Evolutionary conservation across 2,113 vertebrate species (phyloP).

Genomic region (Anas platyrhynchos): DNA sequence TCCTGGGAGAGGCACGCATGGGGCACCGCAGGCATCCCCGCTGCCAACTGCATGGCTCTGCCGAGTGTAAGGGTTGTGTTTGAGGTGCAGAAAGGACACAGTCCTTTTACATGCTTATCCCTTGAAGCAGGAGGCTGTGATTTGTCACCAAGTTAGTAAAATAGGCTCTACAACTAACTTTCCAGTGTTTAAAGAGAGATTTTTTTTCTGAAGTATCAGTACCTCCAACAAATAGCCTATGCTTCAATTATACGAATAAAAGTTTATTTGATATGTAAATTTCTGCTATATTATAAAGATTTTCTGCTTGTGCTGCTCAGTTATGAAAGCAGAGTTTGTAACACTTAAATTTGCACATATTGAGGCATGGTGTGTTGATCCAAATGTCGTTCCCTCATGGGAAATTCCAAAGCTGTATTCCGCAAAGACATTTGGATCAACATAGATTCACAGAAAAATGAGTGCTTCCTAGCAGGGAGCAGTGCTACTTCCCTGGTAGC

Average conservation of each 20-base stretch:
- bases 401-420: too few relatives aligned
- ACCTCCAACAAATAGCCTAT: neutral
- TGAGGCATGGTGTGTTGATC: neutral
- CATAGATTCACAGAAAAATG: neutral
- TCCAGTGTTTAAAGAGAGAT: neutral
- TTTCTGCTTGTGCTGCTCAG: neutral
- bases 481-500: neutral
- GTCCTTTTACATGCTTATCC: neutral
- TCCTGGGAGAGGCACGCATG: neutral
- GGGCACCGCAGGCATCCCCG: neutral
- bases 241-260: neutral
- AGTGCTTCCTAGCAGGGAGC: neutral
- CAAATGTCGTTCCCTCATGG: too few relatives aligned
- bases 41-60: neutral
- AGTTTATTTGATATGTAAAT: neutral
- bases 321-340: neutral
- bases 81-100: neutral
- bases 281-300: neutral
- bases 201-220: accelerated
- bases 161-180: neutral
- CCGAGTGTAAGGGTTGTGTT: neutral
- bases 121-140: neutral
- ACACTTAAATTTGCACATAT: neutral
- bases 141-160: neutral
- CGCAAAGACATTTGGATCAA: neutral